Evolutionary conservation across 2,797 vertebrate species (phyloP).

Genomic region (Anableps anableps): DNA sequence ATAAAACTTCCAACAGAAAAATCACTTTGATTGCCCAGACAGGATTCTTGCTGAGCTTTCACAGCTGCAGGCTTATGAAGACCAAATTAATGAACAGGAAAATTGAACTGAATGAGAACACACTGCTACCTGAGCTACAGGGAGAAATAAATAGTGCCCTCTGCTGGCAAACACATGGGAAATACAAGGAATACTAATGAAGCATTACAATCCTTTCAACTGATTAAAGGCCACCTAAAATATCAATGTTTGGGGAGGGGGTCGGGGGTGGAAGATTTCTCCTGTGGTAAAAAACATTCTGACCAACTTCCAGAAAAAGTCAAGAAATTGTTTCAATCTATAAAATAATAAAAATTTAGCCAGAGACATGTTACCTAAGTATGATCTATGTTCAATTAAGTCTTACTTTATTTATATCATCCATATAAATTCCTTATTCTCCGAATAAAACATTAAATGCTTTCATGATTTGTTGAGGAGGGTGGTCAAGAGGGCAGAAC

Average conservation of each 20-base stretch:
- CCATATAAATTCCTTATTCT: neutral
- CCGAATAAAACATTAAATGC: neutral
- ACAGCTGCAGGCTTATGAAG: constrained; percentile 45
- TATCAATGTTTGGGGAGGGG: no score
- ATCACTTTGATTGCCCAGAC: constrained; percentile 13
- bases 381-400: neutral
- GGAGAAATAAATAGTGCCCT: constrained; percentile 9
- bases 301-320: neutral
- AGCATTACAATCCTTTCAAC: neutral
- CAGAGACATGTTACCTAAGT: neutral
- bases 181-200: neutral
- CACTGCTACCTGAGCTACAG: constrained; percentile 29
- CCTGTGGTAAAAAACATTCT: neutral
- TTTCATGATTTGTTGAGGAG: neutral
- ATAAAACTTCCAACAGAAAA: constrained; percentile 29
- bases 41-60: constrained; percentile 61
- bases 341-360: no score
- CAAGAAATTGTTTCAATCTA: no score
- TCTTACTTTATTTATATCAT: neutral
- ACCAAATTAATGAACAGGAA: constrained; percentile 67
- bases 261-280: neutral
- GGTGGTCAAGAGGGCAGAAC: neutral
- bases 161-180: constrained; percentile 14
- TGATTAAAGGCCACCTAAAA: no score
- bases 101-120: constrained; percentile 60